Base-by-base conservation (phyloP, 2,888 invertebrate species). In the Eurois occulta region DNA sequence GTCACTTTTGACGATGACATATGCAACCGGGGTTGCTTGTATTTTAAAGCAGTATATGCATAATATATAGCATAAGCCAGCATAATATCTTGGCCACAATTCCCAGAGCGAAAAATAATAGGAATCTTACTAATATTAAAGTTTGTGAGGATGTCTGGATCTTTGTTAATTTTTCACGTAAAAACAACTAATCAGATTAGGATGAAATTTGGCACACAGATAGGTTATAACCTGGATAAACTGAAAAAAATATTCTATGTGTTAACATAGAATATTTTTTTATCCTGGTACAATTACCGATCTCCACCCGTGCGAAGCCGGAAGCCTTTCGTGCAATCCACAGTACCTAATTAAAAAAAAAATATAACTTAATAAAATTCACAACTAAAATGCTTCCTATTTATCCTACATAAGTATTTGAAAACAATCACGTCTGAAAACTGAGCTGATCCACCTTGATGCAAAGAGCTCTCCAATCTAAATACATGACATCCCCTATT, bases 401-500 rank as follows among this genome's bases (percentile, higher is more conserved):
- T 64, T 43, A 55, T 64, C 16, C 46, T 8, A 38, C 28, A n/a
- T 7, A n/a, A 48, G 13, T 52, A 52, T 43, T 67, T 52, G 24
- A 48, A 10, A 28, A 48, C 7, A 75, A 64, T 60, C 64, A 52
- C 48, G 48, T 32, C 28, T 11, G n/a, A 43, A 69, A 66, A 35
- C n/a, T 41, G 28, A 58, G 10, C 48, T 43, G 21, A 60, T 52
- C 16, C 52, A 43, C 60, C 24, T 66, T 46, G 32, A 70, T 16
- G 21, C n/a, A 65, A 69, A 60, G 55, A 66, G 55, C 69, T 65
- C 65, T 79, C 55, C 28, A 74, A 75, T 46, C 52, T n/a, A 64
- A 81, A 46, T 16, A 79, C 43, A 67, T 75, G 43, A 67, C 52
- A 66, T 35, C 41, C 60, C 69, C 46, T 72, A 80, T 72, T 72